Percentiles rank a stretch among this genome's conserved stretches.
Conservation (phyloP, 2,888 invertebrate genomes). For the Margaritifera margaritifera region DNA sequence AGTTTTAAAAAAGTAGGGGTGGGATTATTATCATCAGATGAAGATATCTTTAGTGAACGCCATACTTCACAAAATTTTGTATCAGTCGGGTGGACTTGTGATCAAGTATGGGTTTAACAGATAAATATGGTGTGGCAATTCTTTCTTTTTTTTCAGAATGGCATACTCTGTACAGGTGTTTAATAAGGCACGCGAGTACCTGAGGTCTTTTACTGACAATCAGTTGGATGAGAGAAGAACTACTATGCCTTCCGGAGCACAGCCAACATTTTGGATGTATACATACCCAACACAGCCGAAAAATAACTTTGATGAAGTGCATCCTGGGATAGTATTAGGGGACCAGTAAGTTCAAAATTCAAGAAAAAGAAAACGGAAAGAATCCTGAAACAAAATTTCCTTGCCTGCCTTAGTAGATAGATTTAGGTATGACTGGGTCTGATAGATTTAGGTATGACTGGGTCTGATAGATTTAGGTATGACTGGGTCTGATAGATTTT, state of each 20-base stretch:
- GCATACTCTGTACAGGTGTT: not conserved
- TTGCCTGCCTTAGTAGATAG: not conserved
- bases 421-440: not conserved
- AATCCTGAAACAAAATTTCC: not conserved
- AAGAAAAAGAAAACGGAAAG: not conserved
- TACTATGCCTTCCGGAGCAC: conserved; percentile 25
- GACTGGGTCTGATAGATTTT: no score
- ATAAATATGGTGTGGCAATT: no score
- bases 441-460: no score
- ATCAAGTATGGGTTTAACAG: no score
- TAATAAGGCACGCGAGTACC: not conserved
- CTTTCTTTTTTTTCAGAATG: not conserved
- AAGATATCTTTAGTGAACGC: no score
- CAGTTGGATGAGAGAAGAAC: conserved; percentile 12
- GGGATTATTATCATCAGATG: no score
- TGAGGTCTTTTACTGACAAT: not conserved
- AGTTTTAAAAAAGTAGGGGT: no score
- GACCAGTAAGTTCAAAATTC: conserved; percentile 46
- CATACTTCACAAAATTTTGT: no score
- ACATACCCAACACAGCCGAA: conserved; percentile 35
- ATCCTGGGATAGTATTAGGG: conserved; percentile 57
- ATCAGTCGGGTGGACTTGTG: no score
- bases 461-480: no score
- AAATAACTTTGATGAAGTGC: conserved; percentile 59
- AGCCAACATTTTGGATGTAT: conserved; percentile 33